Evolutionary conservation across 2,113 vertebrate species (phyloP).

Genomic region (Apaloderma vittatum): DNA sequence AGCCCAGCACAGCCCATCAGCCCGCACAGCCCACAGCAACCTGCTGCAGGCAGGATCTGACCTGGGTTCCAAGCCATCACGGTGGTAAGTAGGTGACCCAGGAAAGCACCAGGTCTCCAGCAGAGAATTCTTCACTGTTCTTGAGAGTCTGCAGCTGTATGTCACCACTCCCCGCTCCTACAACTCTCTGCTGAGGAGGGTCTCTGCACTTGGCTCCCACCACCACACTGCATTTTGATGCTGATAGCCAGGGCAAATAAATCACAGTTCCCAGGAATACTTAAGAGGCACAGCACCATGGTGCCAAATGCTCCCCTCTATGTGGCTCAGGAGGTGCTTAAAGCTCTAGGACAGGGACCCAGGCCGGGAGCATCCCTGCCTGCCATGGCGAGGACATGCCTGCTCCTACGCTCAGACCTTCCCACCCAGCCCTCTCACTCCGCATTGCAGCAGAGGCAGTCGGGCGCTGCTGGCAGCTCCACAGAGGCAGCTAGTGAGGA

Average conservation of each 20-base stretch:
- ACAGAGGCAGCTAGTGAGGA: neutral
- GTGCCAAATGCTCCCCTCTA: neutral
- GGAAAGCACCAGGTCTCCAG: rapidly evolving
- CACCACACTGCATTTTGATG: rapidly evolving
- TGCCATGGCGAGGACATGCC: neutral
- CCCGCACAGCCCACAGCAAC: neutral
- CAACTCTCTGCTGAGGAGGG: neutral
- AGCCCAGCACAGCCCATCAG: neutral
- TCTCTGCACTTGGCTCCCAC: neutral
- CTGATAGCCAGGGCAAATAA: neutral
- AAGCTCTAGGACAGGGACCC: neutral
- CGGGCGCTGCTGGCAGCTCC: rapidly evolving
- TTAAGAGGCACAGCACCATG: rapidly evolving
- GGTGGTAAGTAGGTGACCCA: neutral
- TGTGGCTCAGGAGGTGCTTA: neutral
- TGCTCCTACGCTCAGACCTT: neutral
- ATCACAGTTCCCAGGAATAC: neutral
- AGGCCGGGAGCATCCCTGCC: neutral
- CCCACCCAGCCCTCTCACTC: neutral
- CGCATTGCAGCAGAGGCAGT: constrained; percentile 29
- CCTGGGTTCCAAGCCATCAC: neutral
- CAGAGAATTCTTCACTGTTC: neutral
- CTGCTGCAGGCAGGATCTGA: neutral
- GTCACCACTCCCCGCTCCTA: neutral
- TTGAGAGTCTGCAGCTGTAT: neutral